A percentile compares a stretch with the other conserved stretches of the same genome.
These are phyloP conservation scores for Hemithea aestivaria DNA, from an alignment of 2,888 invertebrate species.

Conservation along the genomic window DNA sequence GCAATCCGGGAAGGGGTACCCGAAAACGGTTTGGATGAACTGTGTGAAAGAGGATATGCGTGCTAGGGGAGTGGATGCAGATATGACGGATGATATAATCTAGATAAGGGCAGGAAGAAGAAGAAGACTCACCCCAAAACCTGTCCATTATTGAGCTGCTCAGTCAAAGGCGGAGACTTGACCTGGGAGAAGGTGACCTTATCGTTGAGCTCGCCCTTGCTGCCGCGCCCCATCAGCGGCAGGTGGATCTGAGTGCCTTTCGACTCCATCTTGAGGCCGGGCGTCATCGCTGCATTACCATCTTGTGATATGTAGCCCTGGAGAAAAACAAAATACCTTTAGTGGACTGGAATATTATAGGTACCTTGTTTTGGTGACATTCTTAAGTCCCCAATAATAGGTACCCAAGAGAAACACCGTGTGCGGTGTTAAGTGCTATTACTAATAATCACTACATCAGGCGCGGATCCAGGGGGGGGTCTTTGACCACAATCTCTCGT, in stretches of 20 bases:
- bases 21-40: too few species aligned
- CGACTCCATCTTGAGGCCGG: conserved; percentile 69
- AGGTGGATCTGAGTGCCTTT: conserved; percentile 78
- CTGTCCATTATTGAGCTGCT: conserved; percentile 83
- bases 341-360: not conserved
- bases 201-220: conserved; percentile 65
- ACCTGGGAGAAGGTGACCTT: conserved; percentile 66
- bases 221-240: conserved; percentile 66
- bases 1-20: too few species aligned
- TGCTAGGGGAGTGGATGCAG: too few species aligned
- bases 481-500: too few species aligned
- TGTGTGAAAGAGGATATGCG: too few species aligned
- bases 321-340: conserved; percentile 22
- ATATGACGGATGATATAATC: not conserved
- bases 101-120: too few species aligned
- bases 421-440: too few species aligned
- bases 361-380: too few species aligned
- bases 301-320: conserved; percentile 57
- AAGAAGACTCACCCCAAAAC: conserved; percentile 69
- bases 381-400: too few species aligned
- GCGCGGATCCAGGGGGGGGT: too few species aligned
- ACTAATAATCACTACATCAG: too few species aligned
- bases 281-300: conserved; percentile 67
- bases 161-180: conserved; percentile 64
- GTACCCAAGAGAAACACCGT: too few species aligned